Evolutionary conservation across 2,797 vertebrate genomes (phyloP).

Genomic region (Neosilurus mollespiculum): DNA sequence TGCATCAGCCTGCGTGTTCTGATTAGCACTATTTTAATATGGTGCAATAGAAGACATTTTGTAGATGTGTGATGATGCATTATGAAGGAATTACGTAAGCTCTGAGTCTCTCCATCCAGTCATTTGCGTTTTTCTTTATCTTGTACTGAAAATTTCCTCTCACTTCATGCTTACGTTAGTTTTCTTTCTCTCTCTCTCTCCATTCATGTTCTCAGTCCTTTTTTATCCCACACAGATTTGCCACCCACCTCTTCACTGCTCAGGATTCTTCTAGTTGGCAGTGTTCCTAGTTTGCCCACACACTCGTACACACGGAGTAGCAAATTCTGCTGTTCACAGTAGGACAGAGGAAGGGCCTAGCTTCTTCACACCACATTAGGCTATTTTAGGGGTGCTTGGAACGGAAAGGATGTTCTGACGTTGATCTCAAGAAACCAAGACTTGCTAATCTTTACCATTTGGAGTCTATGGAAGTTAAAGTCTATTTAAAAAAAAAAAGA

Average conservation of each 20-base stretch:
- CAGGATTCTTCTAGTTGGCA: conserved; percentile 44
- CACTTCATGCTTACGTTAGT: background rate
- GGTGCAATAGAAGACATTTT: conserved; percentile 13
- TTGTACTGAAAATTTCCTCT: background rate
- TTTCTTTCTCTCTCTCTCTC: background rate
- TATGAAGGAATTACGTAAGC: conserved; percentile 44
- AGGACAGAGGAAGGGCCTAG: conserved; percentile 42
- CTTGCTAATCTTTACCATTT: background rate
- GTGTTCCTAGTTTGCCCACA: conserved; percentile 37
- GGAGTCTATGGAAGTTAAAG: background rate
- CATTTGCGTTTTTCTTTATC: background rate
- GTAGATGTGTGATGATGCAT: conserved; percentile 44
- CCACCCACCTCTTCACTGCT: conserved; percentile 35
- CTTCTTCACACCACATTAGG: conserved; percentile 7
- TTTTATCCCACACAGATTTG: conserved; percentile 29
- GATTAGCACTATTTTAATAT: conserved; percentile 28
- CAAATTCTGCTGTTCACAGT: conserved; percentile 46
- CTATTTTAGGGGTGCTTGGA: conserved; percentile 42
- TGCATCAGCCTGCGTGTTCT: conserved; percentile 18
- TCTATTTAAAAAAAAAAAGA: background rate
- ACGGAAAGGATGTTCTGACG: conserved; percentile 24
- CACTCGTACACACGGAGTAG: conserved; percentile 44
- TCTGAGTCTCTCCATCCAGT: background rate
- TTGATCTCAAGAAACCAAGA: conserved; percentile 15
- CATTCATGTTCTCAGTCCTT: conserved; percentile 29